Evolutionary conservation across 2,888 invertebrate species (phyloP), one percentile per base, ranked within the genome.

Genomic region (Andrena flavipes): DNA sequence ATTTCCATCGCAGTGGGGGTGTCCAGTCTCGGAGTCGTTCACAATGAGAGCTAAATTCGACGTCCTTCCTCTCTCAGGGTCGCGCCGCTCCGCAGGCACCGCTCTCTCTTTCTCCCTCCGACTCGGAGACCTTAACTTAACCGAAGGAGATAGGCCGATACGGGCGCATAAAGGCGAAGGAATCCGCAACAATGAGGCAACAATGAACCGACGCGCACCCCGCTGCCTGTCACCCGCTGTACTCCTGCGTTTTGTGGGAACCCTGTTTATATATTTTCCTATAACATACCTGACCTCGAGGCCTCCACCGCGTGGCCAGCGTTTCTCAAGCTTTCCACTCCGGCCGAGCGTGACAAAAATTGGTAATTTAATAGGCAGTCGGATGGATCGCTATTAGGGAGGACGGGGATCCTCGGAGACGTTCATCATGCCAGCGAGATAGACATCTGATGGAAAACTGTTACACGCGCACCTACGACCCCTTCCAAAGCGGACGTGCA

Each of bases 161-260:
- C 84, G 84, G 79, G 79, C 71, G 69, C 70, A 87, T 78, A 86
- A 89, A 87, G 87, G 80, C 86, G 87, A 88, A 90, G 91, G 86
- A 92, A 91, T 91, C 91, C 85, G 87, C 91, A 91, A 92, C 92
- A 93, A 93, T 92, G 92, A 92, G 88, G 82, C 87, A 90, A 93
- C 92, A 91, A 92, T 92, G 89, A 83, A 67, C 68, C 87, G 63
- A 74, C 68, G 82, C 86, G 86, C 91, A 87, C 88, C 90, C 90
- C 75, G 86, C 88, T 87, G 87, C 84, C 84, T 82, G 86, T 90
- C 91, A 82, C 81, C 86, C 87, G 80, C 68, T 75, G 82, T 85
- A 87, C 85, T 89, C 79, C 77, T 85, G 86, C 88, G 79, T 88
- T 90, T 91, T 89, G 88, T 89, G 89, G 89, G 85, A 84, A 85